Percentiles rank a stretch among this genome's conserved stretches.
phyloP scores from a whole-genome alignment of 2,888 invertebrate genomes.

The Troides helena region DNA sequence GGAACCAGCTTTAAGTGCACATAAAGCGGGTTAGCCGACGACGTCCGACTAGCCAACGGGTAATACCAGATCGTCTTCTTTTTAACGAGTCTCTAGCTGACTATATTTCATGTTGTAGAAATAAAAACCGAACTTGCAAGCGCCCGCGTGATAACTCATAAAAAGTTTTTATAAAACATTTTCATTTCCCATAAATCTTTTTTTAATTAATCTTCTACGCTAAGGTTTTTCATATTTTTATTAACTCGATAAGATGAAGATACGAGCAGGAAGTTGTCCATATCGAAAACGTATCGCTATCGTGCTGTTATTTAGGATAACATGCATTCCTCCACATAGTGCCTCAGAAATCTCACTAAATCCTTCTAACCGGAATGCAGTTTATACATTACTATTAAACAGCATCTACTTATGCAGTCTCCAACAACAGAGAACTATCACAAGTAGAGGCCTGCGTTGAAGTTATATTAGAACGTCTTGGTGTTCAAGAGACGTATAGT shows the following conservation, averaged over 20 bases:
- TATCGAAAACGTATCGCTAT: too few relatives aligned
- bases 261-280: too few relatives aligned
- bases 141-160: constrained; percentile 31
- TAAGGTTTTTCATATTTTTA: background rate
- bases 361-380: too few relatives aligned
- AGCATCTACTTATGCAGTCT: too few relatives aligned
- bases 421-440: too few relatives aligned
- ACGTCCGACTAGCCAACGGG: constrained; percentile 56
- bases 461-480: too few relatives aligned
- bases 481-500: background rate
- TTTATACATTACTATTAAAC: too few relatives aligned
- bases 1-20: constrained; percentile 70
- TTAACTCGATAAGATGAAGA: too few relatives aligned
- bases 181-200: constrained; percentile 2
- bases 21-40: constrained; percentile 67
- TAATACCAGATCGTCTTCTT: constrained; percentile 69
- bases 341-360: too few relatives aligned
- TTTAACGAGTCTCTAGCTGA: constrained; percentile 66
- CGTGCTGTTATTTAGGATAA: too few relatives aligned
- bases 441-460: too few relatives aligned
- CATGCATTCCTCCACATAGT: too few relatives aligned
- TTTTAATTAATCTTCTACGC: constrained; percentile 5
- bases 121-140: constrained; percentile 61
- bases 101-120: constrained; percentile 61
- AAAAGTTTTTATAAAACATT: constrained; percentile 28